Evolutionary conservation across 2,888 invertebrate species (phyloP).

Genomic region (Bimastos eiseni): DNA sequence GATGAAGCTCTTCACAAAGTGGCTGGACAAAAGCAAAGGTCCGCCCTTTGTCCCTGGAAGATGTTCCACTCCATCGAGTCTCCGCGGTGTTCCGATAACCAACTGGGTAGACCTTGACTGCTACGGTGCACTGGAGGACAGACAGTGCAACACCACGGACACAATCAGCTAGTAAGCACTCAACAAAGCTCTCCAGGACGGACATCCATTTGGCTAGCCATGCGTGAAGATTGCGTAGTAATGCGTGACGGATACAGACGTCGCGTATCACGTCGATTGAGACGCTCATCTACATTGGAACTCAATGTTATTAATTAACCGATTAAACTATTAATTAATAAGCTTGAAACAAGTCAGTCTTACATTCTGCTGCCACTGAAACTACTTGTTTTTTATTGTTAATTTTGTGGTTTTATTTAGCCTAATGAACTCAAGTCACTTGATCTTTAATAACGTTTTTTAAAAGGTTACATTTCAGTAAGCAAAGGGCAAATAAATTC

Average conservation of each 20-base stretch:
- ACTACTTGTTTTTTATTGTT: too few relatives aligned
- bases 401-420: too few relatives aligned
- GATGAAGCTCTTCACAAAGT: slow-evolving; percentile 36
- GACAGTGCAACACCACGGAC: neutral
- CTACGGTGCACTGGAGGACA: neutral
- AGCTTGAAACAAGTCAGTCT: too few relatives aligned
- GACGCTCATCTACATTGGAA: too few relatives aligned
- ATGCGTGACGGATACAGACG: neutral
- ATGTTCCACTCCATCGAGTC: slow-evolving; percentile 38
- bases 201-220: neutral
- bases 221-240: neutral
- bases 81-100: slow-evolving; percentile 41
- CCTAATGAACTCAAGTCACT: too few relatives aligned
- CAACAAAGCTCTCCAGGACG: neutral
- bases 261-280: neutral
- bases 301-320: too few relatives aligned
- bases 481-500: too few relatives aligned
- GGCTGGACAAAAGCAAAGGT: slow-evolving; percentile 36
- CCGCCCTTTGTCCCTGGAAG: slow-evolving; percentile 43
- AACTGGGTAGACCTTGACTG: slow-evolving; percentile 42
- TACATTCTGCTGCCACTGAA: too few relatives aligned
- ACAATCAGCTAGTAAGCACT: neutral
- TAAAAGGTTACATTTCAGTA: too few relatives aligned
- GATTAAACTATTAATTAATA: too few relatives aligned
- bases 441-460: too few relatives aligned